A percentile compares a stretch with the other conserved stretches of the same genome.
Evolutionary conservation across 2,888 invertebrate genomes (phyloP).

Genomic region (Perithous albicinctus): DNA sequence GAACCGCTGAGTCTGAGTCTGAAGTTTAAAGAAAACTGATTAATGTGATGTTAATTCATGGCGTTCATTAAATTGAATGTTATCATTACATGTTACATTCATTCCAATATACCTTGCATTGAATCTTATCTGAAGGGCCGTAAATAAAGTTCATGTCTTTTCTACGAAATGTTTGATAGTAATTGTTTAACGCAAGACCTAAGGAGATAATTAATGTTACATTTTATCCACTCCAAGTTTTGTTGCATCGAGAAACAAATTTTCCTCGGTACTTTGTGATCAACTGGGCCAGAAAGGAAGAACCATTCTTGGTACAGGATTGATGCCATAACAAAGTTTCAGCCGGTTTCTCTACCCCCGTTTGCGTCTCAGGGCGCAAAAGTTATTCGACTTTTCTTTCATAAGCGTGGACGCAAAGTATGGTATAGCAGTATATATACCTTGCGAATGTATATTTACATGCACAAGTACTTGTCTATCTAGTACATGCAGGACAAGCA

Average conservation of each 20-base stretch:
- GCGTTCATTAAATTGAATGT: too few relatives aligned
- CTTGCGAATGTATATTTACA: too few relatives aligned
- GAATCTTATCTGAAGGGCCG: too few relatives aligned
- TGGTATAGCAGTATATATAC: constrained; percentile 28
- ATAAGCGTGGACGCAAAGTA: constrained; percentile 43
- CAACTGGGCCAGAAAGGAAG: constrained; percentile 3
- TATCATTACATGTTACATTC: too few relatives aligned
- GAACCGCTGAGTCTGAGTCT: neutral
- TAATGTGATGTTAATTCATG: neutral
- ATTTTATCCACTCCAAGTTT: constrained; percentile 18
- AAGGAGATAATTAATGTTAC: constrained; percentile 31
- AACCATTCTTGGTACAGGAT: constrained; percentile 40
- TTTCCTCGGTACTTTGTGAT: constrained; percentile 16
- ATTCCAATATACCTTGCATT: too few relatives aligned
- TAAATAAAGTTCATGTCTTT: neutral
- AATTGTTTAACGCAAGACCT: neutral
- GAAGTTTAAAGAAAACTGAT: too few relatives aligned
- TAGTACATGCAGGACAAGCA: constrained; percentile 2
- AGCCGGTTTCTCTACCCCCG: neutral
- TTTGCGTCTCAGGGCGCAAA: constrained; percentile 34
- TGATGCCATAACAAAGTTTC: constrained; percentile 51
- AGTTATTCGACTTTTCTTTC: constrained; percentile 51
- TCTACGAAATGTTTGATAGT: neutral
- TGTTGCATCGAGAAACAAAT: constrained; percentile 16
- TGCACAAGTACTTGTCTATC: too few relatives aligned